Conservation (phyloP, 2,888 invertebrate species). For the Frankliniella intonsa region DNA sequence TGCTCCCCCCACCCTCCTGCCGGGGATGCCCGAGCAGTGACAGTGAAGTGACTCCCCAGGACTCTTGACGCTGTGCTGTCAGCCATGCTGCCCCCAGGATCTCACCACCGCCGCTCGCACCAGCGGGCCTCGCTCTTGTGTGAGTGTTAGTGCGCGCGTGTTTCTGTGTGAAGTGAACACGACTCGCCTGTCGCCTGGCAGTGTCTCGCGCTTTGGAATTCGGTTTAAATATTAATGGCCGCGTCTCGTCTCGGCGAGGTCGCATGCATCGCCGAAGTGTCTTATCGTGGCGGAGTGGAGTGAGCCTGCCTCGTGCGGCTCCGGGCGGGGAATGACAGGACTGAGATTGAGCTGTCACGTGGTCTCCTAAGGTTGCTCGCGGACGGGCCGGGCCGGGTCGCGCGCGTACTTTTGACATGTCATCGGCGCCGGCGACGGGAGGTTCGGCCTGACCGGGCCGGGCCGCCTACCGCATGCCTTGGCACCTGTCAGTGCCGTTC, state of each 20-base stretch:
- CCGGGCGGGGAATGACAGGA: too few species aligned
- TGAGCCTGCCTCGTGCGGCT: too few species aligned
- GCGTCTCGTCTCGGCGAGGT: background rate
- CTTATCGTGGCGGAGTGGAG: too few species aligned
- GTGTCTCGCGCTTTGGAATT: constrained; percentile 10
- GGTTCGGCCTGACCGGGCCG: too few species aligned
- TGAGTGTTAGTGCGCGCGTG: background rate
- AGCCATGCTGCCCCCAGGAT: constrained; percentile 8
- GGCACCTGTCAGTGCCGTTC: too few species aligned
- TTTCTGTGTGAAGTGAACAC: background rate
- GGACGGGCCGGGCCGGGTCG: too few species aligned
- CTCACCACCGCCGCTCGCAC: constrained; percentile 3
- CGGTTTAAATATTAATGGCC: constrained; percentile 8
- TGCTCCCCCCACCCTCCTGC: background rate
- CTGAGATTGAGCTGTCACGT: too few species aligned
- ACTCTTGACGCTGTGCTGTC: background rate
- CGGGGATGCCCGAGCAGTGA: background rate
- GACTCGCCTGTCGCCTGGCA: background rate
- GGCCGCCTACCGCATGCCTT: too few species aligned
- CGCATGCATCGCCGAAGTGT: background rate
- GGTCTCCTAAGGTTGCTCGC: too few species aligned
- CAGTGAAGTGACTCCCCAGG: constrained; percentile 7
- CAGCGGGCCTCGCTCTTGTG: constrained; percentile 4
- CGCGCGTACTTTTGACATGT: too few species aligned
- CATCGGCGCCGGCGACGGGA: too few species aligned